Evolutionary conservation across 2,888 invertebrate species (phyloP), one percentile per base, ranked within the genome.

Genomic region (Eupelmus urozonus): DNA sequence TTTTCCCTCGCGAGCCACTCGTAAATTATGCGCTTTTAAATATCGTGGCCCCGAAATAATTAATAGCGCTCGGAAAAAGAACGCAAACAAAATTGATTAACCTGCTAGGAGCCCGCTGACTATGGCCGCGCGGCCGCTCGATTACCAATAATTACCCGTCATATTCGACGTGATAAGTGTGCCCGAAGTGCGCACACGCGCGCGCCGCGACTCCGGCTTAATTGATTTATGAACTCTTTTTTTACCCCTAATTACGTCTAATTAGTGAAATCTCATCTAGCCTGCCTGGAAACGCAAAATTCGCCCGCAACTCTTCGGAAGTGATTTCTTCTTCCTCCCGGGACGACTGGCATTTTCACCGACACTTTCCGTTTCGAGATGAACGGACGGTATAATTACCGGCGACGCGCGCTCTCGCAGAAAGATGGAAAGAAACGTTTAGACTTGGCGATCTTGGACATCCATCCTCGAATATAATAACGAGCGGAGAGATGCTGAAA

Each of bases 111-210:
- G 60, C 69, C n/a, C n/a, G n/a, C n/a, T n/a, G n/a, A n/a, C n/a
- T n/a, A n/a, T 42, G n/a, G 53, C 34, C 53, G 23, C 20, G 23
- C 60, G 18, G 40, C 5, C 3, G n/a, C 62, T 63, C 74, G 67
- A 74, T 78, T 78, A 74, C 51, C 66, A 63, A 70, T 78, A 74
- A 78, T 78, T 78, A 70, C 69, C 51, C 74, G 78, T 74, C 78
- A 72, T 72, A 74, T 78, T 78, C 69, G 74, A 78, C 74, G 74
- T 74, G 78, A 78, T 74, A 74, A 78, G 78, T 70, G 69, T 29
- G 59, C 71, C 2, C 40, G 40, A 45, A 55, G 42, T 55, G 20
- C 49, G 27, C 57, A 11, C 40, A n/a, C 59, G 23, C 20, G 45
- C n/a, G 45, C 62, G 34, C 34, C 9, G 3, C 34, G 5, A 45